Base-by-base conservation (phyloP, 2,113 vertebrate genomes). In the Puntigrus tetrazona region DNA sequence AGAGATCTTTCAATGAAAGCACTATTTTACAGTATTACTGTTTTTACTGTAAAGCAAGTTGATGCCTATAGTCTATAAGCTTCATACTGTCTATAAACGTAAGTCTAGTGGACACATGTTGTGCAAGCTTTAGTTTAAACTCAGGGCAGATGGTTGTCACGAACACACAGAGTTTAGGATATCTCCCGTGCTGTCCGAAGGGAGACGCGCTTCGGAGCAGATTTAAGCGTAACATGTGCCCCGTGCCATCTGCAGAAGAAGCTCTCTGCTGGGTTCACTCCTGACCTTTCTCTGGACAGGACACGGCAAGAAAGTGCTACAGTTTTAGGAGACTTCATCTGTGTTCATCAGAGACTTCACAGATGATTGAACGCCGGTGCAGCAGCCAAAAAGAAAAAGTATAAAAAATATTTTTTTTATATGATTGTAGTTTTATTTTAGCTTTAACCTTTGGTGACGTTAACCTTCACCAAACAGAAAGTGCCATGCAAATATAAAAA, bases 101-200 rank as follows among this genome's bases (percentile, higher is more conserved):
- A 5, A 9, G 16, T 65, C 13, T 34, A 67, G 29, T 20, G 63
- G 34, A 34, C 29, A 67, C 18, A 75, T 18, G 27, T 2, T 31
- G 43, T 11, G 16, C 18, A 47, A 50, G 70, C 38, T 45, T 45
- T 18, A 67, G 7, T 73, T 47, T 47, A 31, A 50, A 27, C 7
- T 78, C 14, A 63, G 34, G 36, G 22, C 55, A 63, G 36, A 79
- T 43, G 38, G 70, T 45, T 73, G 55, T 63, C 77, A 79, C 20
- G 22, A 27, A 79, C 13, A 34, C 74, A 77, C 45, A 74, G 57
- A 22, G 43, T 55, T 76, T 81, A 36, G 16, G 50, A 31, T 82
- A 82, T 82, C 72, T 36, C 47, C 50, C 11, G 41, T 36, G 50
- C 61, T 63, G 75, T 63, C 70, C 52, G 52, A 50, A 72, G 70